These are phyloP conservation scores for Pararge aegeria DNA, from an alignment of 1,140 invertebrate genomes.

Conservation along the genomic window DNA sequence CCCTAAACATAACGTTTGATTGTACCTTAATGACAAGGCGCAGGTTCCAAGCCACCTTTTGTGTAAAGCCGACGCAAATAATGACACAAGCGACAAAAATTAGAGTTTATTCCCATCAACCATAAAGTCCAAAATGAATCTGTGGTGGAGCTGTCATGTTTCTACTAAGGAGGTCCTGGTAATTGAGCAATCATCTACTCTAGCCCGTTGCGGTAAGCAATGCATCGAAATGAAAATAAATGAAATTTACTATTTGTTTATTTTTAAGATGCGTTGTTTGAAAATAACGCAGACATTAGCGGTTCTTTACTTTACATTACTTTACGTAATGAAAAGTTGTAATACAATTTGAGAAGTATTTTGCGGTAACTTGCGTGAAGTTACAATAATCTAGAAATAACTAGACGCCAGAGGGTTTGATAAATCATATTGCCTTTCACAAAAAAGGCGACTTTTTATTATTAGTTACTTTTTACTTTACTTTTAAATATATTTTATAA, in stretches of 20 bases:
- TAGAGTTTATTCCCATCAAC: conserved; percentile 36
- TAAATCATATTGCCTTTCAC: no score
- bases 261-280: conserved; percentile 43
- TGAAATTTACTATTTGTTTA: conserved; percentile 73
- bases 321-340: no score
- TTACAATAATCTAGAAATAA: no score
- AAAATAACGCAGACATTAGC: conserved; percentile 30
- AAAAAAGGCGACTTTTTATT: no score
- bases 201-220: conserved; percentile 72
- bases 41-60: conserved; percentile 67
- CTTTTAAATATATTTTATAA: no score
- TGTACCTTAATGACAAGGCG: conserved; percentile 76
- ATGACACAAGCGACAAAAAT: conserved; percentile 30
- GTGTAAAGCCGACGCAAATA: conserved; percentile 63
- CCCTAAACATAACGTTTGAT: conserved; percentile 77
- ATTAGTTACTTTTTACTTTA: no score
- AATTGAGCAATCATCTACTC: conserved; percentile 79
- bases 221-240: conserved; percentile 65
- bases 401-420: no score
- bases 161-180: conserved; percentile 77
- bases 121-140: conserved; percentile 39
- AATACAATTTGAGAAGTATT: no score
- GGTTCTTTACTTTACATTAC: no score
- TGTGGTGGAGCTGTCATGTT: conserved; percentile 35
- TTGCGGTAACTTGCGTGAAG: no score